Evolutionary conservation across 2,113 vertebrate genomes (phyloP), one percentile per base, ranked within the genome.

Genomic region (Vidua macroura): DNA sequence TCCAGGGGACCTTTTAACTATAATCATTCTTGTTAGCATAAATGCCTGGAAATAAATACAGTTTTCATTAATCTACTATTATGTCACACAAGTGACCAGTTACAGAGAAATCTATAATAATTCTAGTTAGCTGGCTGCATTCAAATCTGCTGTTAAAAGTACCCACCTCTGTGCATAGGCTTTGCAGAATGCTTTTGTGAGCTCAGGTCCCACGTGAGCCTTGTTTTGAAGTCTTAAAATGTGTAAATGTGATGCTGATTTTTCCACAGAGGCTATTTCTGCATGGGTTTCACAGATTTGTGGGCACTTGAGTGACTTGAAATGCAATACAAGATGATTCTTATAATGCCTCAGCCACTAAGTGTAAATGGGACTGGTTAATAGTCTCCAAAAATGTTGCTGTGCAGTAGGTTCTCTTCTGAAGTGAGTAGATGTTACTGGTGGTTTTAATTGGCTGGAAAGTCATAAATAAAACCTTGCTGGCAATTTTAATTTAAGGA

Each of bases 1-100:
- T 30, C 46, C 58, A 73, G 46, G 70, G 81, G 63, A 58, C 51
- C 21, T 43, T 43, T 82, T 94, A 85, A 58, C 30, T 80, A 5
- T 82, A 85, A 86, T 85, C 8, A 35, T 88, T 95, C 43, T 67
- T 80, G 43, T 85, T 94, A 93, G 72, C 66, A 37, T 76, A 85
- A 95, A 92, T 90, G 74, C 72, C 51, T 94, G 81, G 78, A 83
- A 95, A 83, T 86, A 28, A 94, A 72, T 88, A 59, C 17, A 58
- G 22, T 95, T 95, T 96, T 91, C 77, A 79, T 66, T 91, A 88
- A 88, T 95, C 48, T 75, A 7, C 60, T 81, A 9, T 91, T 93
- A 87, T 66, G 73, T 84, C 81, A 84, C 73, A 91, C 75, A 48
- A 93, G 90, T 93, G 90, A 80, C 87, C 79, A 69, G 55, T 95